A percentile compares a stretch with the other conserved stretches of the same genome.
These are phyloP conservation scores for Scolopax mira DNA, from an alignment of 2,113 vertebrate species.

Conservation along the genomic window DNA sequence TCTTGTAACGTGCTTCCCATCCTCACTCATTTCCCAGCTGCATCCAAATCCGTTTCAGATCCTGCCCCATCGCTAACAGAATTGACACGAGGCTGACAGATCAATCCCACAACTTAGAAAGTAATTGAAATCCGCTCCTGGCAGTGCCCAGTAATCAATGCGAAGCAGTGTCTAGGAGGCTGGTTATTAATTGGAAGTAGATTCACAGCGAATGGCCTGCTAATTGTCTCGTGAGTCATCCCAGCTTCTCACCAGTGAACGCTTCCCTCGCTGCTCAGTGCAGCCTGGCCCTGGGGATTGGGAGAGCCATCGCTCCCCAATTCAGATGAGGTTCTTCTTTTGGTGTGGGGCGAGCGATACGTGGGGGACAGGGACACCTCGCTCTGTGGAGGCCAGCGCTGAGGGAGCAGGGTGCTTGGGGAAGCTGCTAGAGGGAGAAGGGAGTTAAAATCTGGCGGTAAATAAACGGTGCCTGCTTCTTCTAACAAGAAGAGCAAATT, in stretches of 20 bases:
- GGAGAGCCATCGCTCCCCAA: accelerated
- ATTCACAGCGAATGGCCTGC: background rate
- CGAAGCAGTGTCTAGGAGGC: background rate
- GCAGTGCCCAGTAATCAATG: background rate
- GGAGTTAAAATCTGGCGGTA: background rate
- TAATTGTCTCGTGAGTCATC: background rate
- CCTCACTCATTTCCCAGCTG: background rate
- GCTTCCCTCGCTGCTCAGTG: background rate
- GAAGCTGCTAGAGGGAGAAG: background rate
- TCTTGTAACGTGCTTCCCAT: background rate
- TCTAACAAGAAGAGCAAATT: background rate
- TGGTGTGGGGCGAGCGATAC: accelerated
- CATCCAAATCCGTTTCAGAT: background rate
- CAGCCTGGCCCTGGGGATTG: background rate
- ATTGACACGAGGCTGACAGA: background rate
- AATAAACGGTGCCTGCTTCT: background rate
- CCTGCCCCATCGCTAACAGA: background rate
- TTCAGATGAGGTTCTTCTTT: background rate
- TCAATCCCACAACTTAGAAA: background rate
- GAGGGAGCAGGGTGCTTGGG: background rate
- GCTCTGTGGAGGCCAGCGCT: background rate
- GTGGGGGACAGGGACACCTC: background rate
- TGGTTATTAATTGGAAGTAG: conserved; percentile 6
- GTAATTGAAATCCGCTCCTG: conserved; percentile 23
- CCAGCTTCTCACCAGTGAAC: background rate